Conservation (phyloP, 2,797 vertebrate genomes). For the Gymnoscopelus microlampas region DNA sequence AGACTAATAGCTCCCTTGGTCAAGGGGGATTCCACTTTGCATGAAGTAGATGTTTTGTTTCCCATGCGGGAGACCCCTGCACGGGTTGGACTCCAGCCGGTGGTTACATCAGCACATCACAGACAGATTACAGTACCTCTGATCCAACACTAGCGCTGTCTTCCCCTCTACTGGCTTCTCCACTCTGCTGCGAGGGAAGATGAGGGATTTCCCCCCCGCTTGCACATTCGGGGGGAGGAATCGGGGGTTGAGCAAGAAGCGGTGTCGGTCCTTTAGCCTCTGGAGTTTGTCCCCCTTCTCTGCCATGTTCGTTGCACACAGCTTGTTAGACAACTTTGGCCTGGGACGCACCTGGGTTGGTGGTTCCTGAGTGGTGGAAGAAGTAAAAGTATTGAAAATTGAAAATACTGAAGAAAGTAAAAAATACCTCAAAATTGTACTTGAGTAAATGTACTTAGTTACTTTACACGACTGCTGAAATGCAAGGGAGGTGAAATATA, state of each 20-base stretch:
- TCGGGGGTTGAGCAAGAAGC: conserved; percentile 89
- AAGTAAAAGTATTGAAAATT: too few species aligned
- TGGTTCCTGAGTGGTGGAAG: too few species aligned
- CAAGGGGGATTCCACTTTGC: too few species aligned
- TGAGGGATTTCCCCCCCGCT: conserved; percentile 82
- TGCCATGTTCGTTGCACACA: conserved; percentile 53
- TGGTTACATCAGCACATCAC: background rate
- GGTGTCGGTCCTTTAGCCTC: conserved; percentile 74
- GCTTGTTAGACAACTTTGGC: conserved; percentile 63
- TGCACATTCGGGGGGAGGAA: conserved; percentile 83
- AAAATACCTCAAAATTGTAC: too few species aligned
- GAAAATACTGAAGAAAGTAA: too few species aligned
- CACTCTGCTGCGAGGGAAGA: conserved; percentile 70
- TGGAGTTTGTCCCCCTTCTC: conserved; percentile 65
- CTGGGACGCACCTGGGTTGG: conserved; percentile 47
- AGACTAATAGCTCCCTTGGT: too few species aligned
- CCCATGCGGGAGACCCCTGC: too few species aligned
- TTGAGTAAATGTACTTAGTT: too few species aligned
- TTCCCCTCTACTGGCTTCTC: conserved; percentile 32
- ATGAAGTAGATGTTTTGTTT: too few species aligned
- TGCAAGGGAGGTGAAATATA: background rate
- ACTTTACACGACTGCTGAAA: too few species aligned
- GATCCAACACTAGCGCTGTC: conserved; percentile 23
- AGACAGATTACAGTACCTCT: conserved; percentile 73
- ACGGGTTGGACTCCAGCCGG: too few species aligned